phyloP scores from a whole-genome alignment of 2,797 vertebrate genomes.

The Acipenser ruthenus region DNA sequence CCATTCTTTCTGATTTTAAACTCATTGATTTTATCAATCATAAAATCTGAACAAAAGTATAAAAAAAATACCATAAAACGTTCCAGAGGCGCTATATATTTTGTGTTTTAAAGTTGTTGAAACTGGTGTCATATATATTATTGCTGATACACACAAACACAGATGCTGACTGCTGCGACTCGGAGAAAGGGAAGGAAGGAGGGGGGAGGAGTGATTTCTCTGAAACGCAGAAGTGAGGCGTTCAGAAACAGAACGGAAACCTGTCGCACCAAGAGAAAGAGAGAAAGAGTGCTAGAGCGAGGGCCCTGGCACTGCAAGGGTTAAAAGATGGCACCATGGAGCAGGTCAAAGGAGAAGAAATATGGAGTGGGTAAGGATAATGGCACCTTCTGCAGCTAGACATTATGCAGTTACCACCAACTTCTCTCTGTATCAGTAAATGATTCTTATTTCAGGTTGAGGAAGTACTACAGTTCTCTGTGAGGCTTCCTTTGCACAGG shows the following conservation, averaged over 20 bases:
- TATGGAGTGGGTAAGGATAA: slow-evolving; percentile 59
- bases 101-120: too few relatives aligned
- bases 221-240: slow-evolving; percentile 38
- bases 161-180: not conserved
- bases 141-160: too few relatives aligned
- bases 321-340: slow-evolving; percentile 55
- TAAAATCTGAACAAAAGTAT: too few relatives aligned
- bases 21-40: too few relatives aligned
- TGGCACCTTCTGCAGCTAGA: not conserved
- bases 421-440: too few relatives aligned
- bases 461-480: not conserved
- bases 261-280: slow-evolving; percentile 4
- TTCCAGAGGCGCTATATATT: too few relatives aligned
- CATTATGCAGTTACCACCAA: too few relatives aligned
- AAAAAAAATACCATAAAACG: too few relatives aligned
- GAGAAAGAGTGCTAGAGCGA: slow-evolving; percentile 18
- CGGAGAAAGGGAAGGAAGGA: slow-evolving; percentile 53
- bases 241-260: slow-evolving; percentile 21
- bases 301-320: slow-evolving; percentile 20
- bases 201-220: slow-evolving; percentile 34
- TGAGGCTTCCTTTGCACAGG: slow-evolving; percentile 46
- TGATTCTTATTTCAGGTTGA: not conserved
- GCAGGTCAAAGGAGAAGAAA: slow-evolving; percentile 38
- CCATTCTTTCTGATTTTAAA: too few relatives aligned
- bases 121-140: too few relatives aligned